Evolutionary conservation across 2,888 invertebrate genomes (phyloP), one percentile per base, ranked within the genome.

Genomic region (Ceratothoa steindachneri): DNA sequence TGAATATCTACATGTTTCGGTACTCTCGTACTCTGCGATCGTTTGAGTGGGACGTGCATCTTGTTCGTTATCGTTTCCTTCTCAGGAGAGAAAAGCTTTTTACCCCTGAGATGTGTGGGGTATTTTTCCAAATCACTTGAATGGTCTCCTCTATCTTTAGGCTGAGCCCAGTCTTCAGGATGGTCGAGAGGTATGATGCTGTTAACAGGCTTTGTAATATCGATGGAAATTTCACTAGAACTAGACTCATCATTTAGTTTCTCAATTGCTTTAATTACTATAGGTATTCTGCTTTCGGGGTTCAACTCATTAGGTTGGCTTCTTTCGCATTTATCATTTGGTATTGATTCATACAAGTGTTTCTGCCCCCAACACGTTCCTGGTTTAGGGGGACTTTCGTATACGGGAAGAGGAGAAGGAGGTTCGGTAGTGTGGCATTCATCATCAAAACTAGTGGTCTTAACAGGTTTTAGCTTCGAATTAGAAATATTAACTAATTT

Each of bases 361-460:
- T 60, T n/a, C 1, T 60, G 60, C n/a, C 60, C 60, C 60, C 60
- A 60, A 60, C n/a, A 60, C 2, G 60, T 60, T n/a, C 22, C 60
- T 24, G 60, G 60, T 60, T 60, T 60, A 60, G 60, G 60, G 24
- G 60, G 60, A 60, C 60, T 60, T 60, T 60, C 60, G 24, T 60
- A 60, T 12, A 60, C 60, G 19, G 60, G 60, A 24, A 60, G 24
- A 12, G 19, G 24, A n/a, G 60, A 60, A n/a, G 24, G 12, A 1
- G 60, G 24, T 3, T 1, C 24, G 19, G 60, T 24, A 60, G n/a
- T 24, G 12, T 60, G 22, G 24, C 24, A 22, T 60, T 60, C 60
- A 60, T 7, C 60, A 60, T 41, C 15, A 9, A 15, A 41, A 41
- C 5, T 15, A 41, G 15, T 15, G 5, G 5, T 41, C 15, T 41